Conservation (phyloP, 2,113 vertebrate species). For the Lasiurus borealis region DNA sequence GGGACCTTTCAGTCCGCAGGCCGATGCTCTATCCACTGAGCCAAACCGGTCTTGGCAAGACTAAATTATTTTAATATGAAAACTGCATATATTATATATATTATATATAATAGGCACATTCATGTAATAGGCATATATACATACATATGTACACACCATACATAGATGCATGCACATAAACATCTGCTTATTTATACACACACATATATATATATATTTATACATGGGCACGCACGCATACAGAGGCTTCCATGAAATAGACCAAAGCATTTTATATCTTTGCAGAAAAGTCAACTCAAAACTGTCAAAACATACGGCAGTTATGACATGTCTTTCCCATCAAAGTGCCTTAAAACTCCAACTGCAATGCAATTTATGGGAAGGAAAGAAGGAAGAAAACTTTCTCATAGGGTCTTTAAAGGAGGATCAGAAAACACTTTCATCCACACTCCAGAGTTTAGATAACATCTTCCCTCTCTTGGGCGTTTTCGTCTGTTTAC, state of each 20-base stretch:
- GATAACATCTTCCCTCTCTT: background rate
- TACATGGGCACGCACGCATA: background rate
- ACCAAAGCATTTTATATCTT: background rate
- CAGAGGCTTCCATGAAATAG: background rate
- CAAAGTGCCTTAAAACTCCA: background rate
- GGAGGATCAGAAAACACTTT: background rate
- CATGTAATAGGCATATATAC: too few relatives aligned
- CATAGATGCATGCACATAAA: too few relatives aligned
- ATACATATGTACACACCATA: background rate
- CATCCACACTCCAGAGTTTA: background rate
- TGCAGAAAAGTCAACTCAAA: background rate
- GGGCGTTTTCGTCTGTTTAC: background rate
- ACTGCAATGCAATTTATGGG: background rate
- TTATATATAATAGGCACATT: too few relatives aligned
- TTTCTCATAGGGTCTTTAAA: background rate
- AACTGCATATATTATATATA: background rate
- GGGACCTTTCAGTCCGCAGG: too few relatives aligned
- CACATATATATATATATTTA: background rate
- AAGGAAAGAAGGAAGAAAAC: background rate
- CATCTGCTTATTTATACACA: background rate
- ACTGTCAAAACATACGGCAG: background rate
- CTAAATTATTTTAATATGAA: slow-evolving; percentile 33
- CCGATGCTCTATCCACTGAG: too few relatives aligned
- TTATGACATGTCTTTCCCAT: background rate
- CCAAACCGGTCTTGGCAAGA: too few relatives aligned